Evolutionary conservation across 2,113 vertebrate genomes (phyloP).

Genomic region (Sinocyclocheilus anshuiensis): DNA sequence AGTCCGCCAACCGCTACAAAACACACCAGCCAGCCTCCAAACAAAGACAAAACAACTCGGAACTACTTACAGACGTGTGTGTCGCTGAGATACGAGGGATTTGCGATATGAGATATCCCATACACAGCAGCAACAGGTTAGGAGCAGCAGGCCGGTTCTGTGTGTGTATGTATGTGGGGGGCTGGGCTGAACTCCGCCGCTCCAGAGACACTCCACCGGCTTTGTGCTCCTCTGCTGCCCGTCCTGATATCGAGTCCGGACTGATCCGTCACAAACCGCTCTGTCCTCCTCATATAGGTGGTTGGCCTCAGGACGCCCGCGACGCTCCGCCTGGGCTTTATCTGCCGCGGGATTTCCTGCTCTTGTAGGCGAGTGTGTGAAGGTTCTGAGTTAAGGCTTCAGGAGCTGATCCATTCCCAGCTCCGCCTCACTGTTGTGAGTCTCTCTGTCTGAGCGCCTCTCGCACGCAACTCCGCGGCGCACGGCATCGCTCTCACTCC

Average conservation of each 20-base stretch:
- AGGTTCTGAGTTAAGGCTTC: constrained; percentile 11
- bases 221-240: constrained; percentile 43
- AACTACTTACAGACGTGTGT: not conserved
- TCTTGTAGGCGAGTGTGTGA: constrained; percentile 21
- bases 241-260: constrained; percentile 21
- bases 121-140: constrained; percentile 52
- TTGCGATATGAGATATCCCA: not conserved
- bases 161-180: constrained; percentile 57
- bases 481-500: not conserved
- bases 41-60: constrained; percentile 20
- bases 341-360: constrained; percentile 40
- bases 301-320: not conserved
- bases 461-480: constrained; percentile 12
- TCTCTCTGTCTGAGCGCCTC: constrained; percentile 18
- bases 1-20: not conserved
- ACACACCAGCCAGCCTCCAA: not conserved
- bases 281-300: constrained; percentile 13
- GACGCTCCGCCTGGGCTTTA: not conserved
- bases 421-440: constrained; percentile 60
- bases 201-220: constrained; percentile 58
- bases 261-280: not conserved
- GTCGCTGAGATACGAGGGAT: not conserved
- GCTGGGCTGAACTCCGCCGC: constrained; percentile 59
- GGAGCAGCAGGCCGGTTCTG: constrained; percentile 35
- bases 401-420: constrained; percentile 10